phyloP scores from a whole-genome alignment of 2,888 invertebrate genomes.

The Epirrita christyi region DNA sequence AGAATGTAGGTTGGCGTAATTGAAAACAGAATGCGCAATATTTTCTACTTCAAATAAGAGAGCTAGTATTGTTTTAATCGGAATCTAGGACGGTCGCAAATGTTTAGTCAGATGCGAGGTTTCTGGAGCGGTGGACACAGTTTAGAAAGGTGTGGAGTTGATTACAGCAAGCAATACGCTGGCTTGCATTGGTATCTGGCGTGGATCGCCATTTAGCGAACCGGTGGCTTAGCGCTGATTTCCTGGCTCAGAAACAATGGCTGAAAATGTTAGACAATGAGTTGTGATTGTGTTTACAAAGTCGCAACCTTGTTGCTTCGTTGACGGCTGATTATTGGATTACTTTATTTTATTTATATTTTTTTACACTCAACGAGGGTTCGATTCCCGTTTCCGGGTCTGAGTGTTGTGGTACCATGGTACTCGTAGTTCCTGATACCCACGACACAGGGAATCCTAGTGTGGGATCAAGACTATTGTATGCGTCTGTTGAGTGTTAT shows the following conservation, averaged over 20 bases:
- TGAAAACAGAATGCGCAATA: conserved; percentile 40
- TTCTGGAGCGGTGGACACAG: conserved; percentile 42
- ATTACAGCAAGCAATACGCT: conserved; percentile 27
- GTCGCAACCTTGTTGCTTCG: conserved; percentile 53
- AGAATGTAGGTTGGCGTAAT: conserved; percentile 46
- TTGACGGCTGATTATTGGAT: conserved; percentile 2
- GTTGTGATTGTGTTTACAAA: conserved; percentile 59
- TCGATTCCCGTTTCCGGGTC: too few relatives aligned
- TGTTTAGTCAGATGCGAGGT: conserved; percentile 50
- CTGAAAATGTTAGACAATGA: conserved; percentile 57
- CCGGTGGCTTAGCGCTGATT: conserved; percentile 41
- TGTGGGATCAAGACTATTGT: too few relatives aligned
- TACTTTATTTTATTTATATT: not conserved
- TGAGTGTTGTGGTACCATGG: too few relatives aligned
- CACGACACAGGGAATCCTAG: too few relatives aligned
- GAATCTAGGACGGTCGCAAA: conserved; percentile 41
- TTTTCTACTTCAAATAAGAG: conserved; percentile 25
- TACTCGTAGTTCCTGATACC: too few relatives aligned
- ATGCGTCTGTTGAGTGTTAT: too few relatives aligned
- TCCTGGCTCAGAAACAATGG: conserved; percentile 60
- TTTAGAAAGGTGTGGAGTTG: conserved; percentile 41
- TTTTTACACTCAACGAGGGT: too few relatives aligned
- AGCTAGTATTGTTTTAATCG: conserved; percentile 44
- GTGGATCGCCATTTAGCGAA: conserved; percentile 22
- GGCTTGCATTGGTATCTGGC: conserved; percentile 26